Conservation (phyloP, 2,113 vertebrate genomes). For the Junco hyemalis region DNA sequence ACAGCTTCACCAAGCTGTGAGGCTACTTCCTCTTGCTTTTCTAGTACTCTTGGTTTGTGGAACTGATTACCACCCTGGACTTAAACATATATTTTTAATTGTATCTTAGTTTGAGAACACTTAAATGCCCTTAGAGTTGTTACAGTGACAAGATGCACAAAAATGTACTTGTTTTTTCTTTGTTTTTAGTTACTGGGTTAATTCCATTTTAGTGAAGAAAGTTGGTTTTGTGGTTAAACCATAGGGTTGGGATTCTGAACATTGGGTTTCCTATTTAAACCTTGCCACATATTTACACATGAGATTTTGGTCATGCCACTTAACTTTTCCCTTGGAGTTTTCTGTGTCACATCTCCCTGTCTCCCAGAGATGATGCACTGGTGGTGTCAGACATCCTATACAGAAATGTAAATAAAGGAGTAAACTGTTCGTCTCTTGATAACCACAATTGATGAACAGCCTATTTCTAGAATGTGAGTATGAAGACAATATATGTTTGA, state of each 20-base stretch:
- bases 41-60: neutral
- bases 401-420: neutral
- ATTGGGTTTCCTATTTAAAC: slow-evolving; percentile 6
- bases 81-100: neutral
- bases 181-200: neutral
- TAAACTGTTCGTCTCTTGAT: neutral
- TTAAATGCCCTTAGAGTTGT: neutral
- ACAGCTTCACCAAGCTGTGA: slow-evolving; percentile 10
- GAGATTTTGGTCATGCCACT: slow-evolving; percentile 6
- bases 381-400: neutral
- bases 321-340: neutral
- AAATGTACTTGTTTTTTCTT: neutral
- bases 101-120: neutral
- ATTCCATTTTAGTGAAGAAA: neutral
- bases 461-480: neutral
- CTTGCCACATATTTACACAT: neutral
- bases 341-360: neutral
- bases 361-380: neutral
- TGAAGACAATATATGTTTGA: neutral
- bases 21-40: neutral
- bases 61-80: neutral
- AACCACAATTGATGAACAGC: neutral
- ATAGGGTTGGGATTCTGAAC: neutral
- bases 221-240: slow-evolving; percentile 19
- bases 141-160: neutral